Evolutionary conservation across 2,888 invertebrate species (phyloP).

Genomic region (Oeneis ivallda): DNA sequence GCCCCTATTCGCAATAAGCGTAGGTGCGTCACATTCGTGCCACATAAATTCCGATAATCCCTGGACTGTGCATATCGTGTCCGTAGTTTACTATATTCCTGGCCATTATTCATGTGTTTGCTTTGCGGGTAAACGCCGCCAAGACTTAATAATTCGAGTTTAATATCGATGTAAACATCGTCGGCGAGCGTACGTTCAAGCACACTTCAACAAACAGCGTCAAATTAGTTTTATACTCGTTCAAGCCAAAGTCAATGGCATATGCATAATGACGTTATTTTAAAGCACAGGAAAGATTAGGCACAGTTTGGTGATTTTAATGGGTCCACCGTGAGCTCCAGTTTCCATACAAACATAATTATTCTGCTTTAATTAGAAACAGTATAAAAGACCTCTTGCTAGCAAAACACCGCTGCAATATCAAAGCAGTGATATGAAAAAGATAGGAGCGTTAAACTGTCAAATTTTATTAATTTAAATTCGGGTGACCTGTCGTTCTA

Average conservation of each 20-base stretch:
- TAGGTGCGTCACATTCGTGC: constrained; percentile 73
- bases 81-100: constrained; percentile 64
- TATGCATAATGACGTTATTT: background rate
- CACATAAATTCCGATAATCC: constrained; percentile 77
- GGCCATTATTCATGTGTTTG: constrained; percentile 71
- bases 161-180: constrained; percentile 57
- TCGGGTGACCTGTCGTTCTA: too few species aligned
- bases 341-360: too few species aligned
- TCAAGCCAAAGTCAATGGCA: background rate
- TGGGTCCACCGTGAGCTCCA: background rate
- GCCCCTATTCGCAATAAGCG: constrained; percentile 44
- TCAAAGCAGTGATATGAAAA: too few species aligned
- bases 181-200: constrained; percentile 43
- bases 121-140: constrained; percentile 63
- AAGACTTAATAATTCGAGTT: constrained; percentile 68
- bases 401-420: too few species aligned
- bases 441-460: too few species aligned
- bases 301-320: background rate
- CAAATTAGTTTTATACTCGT: constrained; percentile 35
- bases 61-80: constrained; percentile 61
- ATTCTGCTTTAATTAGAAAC: too few species aligned
- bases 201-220: constrained; percentile 22
- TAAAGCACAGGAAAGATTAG: background rate
- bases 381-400: too few species aligned
- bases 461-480: too few species aligned